Conservation (phyloP, 2,797 vertebrate genomes). For the Pantherophis alleghaniensis region DNA sequence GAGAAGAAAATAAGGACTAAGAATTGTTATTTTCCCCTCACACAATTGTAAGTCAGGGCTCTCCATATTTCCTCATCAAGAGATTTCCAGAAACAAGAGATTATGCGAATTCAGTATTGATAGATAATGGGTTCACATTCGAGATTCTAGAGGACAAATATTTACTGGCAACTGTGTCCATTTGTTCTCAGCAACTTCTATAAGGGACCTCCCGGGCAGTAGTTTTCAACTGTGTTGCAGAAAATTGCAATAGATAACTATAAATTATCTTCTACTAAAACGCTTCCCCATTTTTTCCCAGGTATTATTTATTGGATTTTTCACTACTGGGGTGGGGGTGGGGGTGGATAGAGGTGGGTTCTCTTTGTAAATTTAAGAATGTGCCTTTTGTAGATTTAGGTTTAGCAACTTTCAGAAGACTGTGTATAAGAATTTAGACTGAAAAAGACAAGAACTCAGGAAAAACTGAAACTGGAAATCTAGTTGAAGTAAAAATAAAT, state of each 20-base stretch:
- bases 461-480: background rate
- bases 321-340: background rate
- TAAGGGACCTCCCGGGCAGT: background rate
- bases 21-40: slow-evolving; percentile 46
- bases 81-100: slow-evolving; percentile 63
- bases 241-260: background rate
- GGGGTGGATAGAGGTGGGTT: background rate
- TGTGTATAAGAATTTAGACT: background rate
- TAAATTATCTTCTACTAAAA: background rate
- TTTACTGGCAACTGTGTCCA: slow-evolving; percentile 40
- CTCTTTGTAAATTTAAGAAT: background rate
- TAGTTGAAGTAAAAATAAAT: background rate
- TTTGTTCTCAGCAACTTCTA: slow-evolving; percentile 17
- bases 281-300: background rate
- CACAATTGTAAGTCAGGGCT: slow-evolving; percentile 54
- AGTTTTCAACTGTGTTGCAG: background rate
- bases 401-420: background rate
- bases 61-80: slow-evolving; percentile 61
- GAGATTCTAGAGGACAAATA: slow-evolving; percentile 53
- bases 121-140: slow-evolving; percentile 47
- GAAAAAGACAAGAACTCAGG: background rate
- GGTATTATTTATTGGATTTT: background rate
- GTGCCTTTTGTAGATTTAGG: background rate
- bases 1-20: slow-evolving; percentile 55
- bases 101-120: slow-evolving; percentile 54